Evolutionary conservation across 2,113 vertebrate species (phyloP), one percentile per base, ranked within the genome.

Genomic region (Osmerus mordax): DNA sequence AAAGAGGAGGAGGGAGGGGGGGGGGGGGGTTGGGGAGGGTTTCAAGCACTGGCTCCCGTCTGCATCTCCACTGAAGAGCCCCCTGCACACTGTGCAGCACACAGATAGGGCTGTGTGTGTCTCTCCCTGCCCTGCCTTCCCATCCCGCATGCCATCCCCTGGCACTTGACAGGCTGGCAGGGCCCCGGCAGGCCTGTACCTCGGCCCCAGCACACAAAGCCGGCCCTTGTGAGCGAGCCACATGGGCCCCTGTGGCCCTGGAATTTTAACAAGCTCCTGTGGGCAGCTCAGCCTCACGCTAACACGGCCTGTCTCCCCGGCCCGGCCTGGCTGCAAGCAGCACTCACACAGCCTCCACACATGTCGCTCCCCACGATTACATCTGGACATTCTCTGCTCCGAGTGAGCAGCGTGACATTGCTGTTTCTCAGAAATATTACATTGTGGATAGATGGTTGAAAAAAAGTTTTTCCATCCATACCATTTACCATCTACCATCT

Each of bases 231-330:
- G 85, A 89, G 83, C 4, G 65, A 81, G 82, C 81, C 73, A 61
- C 60, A 72, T 76, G 7, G 84, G 81, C 80, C 81, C 82, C 82
- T 86, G 9, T 47, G 88, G 87, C 76, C 78, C 75, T 79, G 81
- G 85, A 88, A 88, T 89, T 86, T 90, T 89, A 89, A 89, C 88
- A 87, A 89, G 85, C 85, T 86, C 85, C 76, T 67, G 2, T 71
- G 8, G 75, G 79, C 83, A 81, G 83, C 79, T 83, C 78, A 74
- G 75, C 87, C 84, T 78, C 86, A 84, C 70, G 81, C 83, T 85
- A 79, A 80, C 74, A 79, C 62, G 76, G 81, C 85, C 70, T 81
- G 74, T 72, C 67, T 71, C 79, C 76, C 76, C 56, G 8, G n/a
- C 55, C 16, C 55, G 32, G 32, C 32, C 5, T 5, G 32, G 32